Evolutionary conservation across 2,888 invertebrate species (phyloP).

Genomic region (Archips crataeganus): DNA sequence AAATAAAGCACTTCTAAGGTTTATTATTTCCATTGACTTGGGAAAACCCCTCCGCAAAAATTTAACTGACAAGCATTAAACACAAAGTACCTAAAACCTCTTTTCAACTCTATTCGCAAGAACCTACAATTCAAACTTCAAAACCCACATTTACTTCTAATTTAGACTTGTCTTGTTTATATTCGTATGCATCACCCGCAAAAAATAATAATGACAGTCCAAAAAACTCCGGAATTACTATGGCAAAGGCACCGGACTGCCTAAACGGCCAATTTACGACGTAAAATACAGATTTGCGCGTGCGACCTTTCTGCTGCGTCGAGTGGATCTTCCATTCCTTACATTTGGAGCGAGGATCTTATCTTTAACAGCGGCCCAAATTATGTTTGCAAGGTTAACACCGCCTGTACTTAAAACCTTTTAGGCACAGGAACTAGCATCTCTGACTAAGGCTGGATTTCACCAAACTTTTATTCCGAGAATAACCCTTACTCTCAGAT

Average conservation of each 20-base stretch:
- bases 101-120: not conserved
- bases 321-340: constrained; percentile 9
- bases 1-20: too few relatives aligned
- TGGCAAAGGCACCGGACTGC: not conserved
- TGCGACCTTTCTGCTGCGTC: constrained; percentile 16
- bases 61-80: not conserved
- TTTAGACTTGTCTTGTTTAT: not conserved
- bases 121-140: not conserved
- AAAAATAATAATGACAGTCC: not conserved
- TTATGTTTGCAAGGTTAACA: constrained; percentile 5
- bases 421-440: not conserved
- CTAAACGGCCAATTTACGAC: not conserved
- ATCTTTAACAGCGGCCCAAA: constrained; percentile 2
- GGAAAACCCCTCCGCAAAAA: not conserved
- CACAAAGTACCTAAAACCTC: not conserved
- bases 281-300: constrained; percentile 2
- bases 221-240: not conserved
- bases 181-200: not conserved
- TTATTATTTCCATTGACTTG: not conserved
- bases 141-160: not conserved
- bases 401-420: not conserved
- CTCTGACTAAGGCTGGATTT: too few relatives aligned
- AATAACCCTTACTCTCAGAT: too few relatives aligned
- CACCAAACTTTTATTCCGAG: too few relatives aligned
- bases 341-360: constrained; percentile 18